phyloP scores from a whole-genome alignment of 2,888 invertebrate species.

The Pedicia rivosa region DNA sequence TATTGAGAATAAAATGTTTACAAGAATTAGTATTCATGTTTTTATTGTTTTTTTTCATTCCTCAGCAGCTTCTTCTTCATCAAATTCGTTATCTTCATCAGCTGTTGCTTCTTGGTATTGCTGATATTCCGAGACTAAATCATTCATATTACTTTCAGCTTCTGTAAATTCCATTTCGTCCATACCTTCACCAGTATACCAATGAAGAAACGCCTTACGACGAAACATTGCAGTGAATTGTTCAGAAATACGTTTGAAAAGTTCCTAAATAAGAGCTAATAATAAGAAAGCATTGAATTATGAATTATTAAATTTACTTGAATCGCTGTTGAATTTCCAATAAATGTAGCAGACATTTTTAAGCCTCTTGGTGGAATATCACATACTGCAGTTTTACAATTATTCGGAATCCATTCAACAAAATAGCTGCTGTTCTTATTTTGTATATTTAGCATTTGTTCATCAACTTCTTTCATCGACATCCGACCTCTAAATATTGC shows the following conservation, averaged over 20 bases:
- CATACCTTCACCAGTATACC: conserved; percentile 96
- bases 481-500: conserved; percentile 83
- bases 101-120: conserved; percentile 85
- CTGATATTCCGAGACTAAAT: conserved; percentile 84
- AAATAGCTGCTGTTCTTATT: conserved; percentile 87
- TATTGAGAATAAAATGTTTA: too few relatives aligned
- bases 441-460: conserved; percentile 90
- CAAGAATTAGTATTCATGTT: too few relatives aligned
- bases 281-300: too few relatives aligned
- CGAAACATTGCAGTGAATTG: conserved; percentile 94
- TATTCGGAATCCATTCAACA: conserved; percentile 89
- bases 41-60: conserved; percentile 5
- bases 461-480: conserved; percentile 87
- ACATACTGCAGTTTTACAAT: conserved; percentile 86
- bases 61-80: conserved; percentile 37
- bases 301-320: too few relatives aligned
- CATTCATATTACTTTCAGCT: conserved; percentile 91
- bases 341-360: conserved; percentile 90
- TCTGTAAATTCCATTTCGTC: conserved; percentile 96
- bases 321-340: conserved; percentile 86
- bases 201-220: conserved; percentile 93
- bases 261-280: too few relatives aligned
- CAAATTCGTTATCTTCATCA: conserved; percentile 69
- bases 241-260: conserved; percentile 82
- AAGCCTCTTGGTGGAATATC: conserved; percentile 81